phyloP scores from a whole-genome alignment of 2,888 invertebrate species.

The Euphydryas editha region DNA sequence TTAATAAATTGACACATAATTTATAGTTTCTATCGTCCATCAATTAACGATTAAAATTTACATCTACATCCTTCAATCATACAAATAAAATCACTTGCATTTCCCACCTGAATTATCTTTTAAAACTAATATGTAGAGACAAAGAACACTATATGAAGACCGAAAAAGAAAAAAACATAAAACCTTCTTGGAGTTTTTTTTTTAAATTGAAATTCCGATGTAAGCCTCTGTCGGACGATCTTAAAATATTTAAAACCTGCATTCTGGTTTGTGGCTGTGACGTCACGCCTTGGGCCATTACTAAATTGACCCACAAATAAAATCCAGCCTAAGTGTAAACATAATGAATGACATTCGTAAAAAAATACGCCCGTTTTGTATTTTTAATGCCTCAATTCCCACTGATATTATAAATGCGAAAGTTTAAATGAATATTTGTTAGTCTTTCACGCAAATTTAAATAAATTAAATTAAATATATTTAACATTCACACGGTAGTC shows the following conservation, averaged over 20 bases:
- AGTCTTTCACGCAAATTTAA: no score
- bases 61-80: no score
- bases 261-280: constrained; percentile 20
- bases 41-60: no score
- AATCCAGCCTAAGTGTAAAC: constrained; percentile 21
- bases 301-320: constrained; percentile 40
- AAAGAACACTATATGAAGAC: not conserved
- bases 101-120: no score
- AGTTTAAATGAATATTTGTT: no score
- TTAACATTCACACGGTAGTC: no score
- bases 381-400: not conserved
- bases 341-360: constrained; percentile 8
- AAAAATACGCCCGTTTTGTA: not conserved
- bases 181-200: not conserved
- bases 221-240: not conserved
- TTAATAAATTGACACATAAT: no score
- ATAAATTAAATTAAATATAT: no score
- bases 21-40: no score
- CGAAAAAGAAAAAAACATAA: not conserved
- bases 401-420: no score
- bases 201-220: not conserved
- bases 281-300: constrained; percentile 32
- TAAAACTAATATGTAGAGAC: not conserved
- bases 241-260: constrained; percentile 13
- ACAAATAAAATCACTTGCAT: no score